Evolutionary conservation across 2,888 invertebrate genomes (phyloP).

Genomic region (Baccha elongata): DNA sequence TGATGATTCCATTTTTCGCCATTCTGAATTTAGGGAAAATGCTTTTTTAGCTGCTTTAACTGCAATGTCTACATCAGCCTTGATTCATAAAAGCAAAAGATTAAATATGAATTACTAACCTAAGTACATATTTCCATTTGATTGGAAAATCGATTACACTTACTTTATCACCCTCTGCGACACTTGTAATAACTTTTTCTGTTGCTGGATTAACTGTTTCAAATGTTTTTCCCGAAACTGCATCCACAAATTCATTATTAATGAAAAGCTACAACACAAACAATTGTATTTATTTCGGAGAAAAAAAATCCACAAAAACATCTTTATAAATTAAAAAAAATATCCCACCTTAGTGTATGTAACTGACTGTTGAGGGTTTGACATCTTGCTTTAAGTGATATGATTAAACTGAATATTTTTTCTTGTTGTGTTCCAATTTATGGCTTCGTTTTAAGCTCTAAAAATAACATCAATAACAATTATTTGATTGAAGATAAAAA

Average conservation of each 20-base stretch:
- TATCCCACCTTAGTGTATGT: conserved; percentile 83
- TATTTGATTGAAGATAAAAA: too few relatives aligned
- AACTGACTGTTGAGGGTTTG: conserved; percentile 82
- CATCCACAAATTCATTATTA: conserved; percentile 91
- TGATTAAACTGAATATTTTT: conserved; percentile 53
- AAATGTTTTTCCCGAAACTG: conserved; percentile 93
- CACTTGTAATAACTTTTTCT: conserved; percentile 88
- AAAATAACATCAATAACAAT: too few relatives aligned
- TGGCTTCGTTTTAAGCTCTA: too few relatives aligned
- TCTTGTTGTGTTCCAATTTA: conserved; percentile 51
- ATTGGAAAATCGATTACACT: neutral
- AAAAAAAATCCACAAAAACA: neutral
- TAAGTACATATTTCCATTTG: neutral
- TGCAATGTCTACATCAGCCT: conserved; percentile 92
- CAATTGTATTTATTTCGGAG: neutral
- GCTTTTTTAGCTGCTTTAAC: conserved; percentile 91
- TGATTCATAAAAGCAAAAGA: conserved; percentile 1
- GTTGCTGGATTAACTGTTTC: conserved; percentile 92
- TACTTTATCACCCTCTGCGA: conserved; percentile 94
- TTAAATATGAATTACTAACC: neutral
- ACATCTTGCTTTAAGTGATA: conserved; percentile 79
- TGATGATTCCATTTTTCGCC: conserved; percentile 93
- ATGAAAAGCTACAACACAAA: conserved; percentile 87
- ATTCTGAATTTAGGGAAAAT: conserved; percentile 88
- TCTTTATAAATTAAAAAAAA: neutral